Evolutionary conservation across 2,797 vertebrate genomes (phyloP).

Genomic region (Rhinoraja longicauda): DNA sequence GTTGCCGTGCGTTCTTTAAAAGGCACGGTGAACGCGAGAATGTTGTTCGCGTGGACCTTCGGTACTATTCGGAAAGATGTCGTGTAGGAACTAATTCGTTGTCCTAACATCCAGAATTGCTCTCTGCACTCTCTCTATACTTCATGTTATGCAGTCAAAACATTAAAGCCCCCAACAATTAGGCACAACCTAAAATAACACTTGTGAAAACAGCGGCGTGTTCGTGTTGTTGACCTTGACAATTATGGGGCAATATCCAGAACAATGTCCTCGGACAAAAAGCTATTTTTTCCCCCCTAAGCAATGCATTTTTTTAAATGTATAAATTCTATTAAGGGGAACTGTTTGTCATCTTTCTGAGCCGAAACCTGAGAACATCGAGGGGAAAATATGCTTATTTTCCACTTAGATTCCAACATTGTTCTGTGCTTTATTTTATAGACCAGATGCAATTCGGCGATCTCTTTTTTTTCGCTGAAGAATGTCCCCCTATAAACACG

Average conservation of each 20-base stretch:
- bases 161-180: not conserved
- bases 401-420: not conserved
- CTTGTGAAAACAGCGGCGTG: not conserved
- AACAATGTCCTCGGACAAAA: not conserved
- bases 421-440: not conserved
- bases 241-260: not conserved
- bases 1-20: not conserved
- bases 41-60: not conserved
- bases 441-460: conserved; percentile 21
- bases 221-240: too few relatives aligned
- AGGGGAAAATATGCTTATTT: not conserved
- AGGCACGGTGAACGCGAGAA: not conserved
- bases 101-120: not conserved
- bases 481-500: conserved; percentile 26
- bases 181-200: not conserved
- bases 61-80: not conserved
- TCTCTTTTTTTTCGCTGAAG: conserved; percentile 8
- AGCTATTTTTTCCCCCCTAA: not conserved
- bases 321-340: not conserved
- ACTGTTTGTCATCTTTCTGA: not conserved
- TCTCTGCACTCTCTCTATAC: not conserved
- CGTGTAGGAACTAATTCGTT: too few relatives aligned
- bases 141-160: too few relatives aligned
- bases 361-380: not conserved
- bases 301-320: not conserved